Conservation (phyloP, 2,888 invertebrate species). For the Malachius bipustulatus region DNA sequence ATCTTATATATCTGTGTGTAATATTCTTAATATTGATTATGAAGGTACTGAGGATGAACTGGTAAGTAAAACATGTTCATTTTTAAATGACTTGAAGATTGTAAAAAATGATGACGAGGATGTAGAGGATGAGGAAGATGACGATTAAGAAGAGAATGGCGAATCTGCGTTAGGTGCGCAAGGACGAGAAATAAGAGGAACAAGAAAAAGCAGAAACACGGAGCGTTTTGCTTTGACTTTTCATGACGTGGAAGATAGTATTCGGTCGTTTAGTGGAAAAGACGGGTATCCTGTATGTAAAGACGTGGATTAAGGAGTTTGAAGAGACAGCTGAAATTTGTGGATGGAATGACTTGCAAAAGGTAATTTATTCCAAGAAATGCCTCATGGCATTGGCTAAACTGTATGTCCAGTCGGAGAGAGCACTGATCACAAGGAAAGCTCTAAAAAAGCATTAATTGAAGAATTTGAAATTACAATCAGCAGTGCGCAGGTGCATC, state of each 20-base stretch:
- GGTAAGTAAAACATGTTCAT: constrained; percentile 10
- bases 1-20: constrained; percentile 14
- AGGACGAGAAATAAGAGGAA: constrained; percentile 3
- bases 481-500: too few relatives aligned
- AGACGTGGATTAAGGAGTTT: constrained; percentile 5
- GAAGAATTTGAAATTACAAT: too few relatives aligned
- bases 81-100: constrained; percentile 7
- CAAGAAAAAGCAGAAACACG: neutral
- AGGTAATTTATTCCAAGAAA: constrained; percentile 2
- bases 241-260: constrained; percentile 22
- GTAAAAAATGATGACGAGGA: constrained; percentile 3
- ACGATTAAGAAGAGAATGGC: neutral
- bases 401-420: neutral
- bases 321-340: constrained; percentile 3
- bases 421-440: neutral
- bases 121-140: neutral
- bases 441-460: neutral
- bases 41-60: constrained; percentile 10
- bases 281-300: constrained; percentile 20
- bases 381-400: neutral
- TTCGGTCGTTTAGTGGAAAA: constrained; percentile 20
- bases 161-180: constrained; percentile 1
- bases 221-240: constrained; percentile 18
- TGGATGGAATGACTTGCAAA: neutral
- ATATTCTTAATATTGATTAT: constrained; percentile 15